phyloP scores from a whole-genome alignment of 92 coral and sea anemone genomes.

The Muricea muricata region DNA sequence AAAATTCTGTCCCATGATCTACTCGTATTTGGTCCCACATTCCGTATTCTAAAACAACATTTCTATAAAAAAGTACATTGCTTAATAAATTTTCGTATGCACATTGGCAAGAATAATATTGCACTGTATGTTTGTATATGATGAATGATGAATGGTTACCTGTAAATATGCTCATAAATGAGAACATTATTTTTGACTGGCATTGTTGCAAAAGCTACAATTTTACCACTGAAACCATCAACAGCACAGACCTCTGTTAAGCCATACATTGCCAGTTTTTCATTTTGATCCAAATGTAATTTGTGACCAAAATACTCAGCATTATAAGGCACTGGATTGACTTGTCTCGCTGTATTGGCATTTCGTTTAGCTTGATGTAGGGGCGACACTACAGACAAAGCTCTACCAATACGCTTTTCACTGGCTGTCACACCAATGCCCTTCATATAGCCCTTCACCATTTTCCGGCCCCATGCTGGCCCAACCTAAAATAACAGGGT shows the following conservation, averaged over 20 bases:
- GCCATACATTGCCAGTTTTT: conserved; percentile 71
- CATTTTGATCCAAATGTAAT: conserved; percentile 65
- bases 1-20: conserved; percentile 73
- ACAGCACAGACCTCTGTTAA: conserved; percentile 67
- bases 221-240: conserved; percentile 72
- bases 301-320: conserved; percentile 76
- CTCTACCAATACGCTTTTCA: conserved; percentile 67
- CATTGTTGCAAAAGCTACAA: conserved; percentile 69
- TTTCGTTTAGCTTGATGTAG: conserved; percentile 60
- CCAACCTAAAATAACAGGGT: conserved; percentile 50
- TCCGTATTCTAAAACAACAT: conserved; percentile 54
- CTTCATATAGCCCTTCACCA: conserved; percentile 64
- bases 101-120: neutral
- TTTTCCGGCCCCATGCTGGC: conserved; percentile 67
- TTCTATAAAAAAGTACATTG: conserved; percentile 3
- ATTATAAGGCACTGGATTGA: conserved; percentile 64
- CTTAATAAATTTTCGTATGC: neutral
- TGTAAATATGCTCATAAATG: conserved; percentile 63
- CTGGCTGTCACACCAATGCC: conserved; percentile 57
- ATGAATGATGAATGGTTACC: conserved; percentile 37
- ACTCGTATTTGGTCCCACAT: conserved; percentile 73
- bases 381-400: conserved; percentile 61
- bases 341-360: conserved; percentile 57
- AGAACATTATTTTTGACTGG: conserved; percentile 71
- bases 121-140: neutral